These are phyloP conservation scores for Syndactyla subalaris DNA, from an alignment of 2,797 vertebrate genomes.

Conservation along the genomic window DNA sequence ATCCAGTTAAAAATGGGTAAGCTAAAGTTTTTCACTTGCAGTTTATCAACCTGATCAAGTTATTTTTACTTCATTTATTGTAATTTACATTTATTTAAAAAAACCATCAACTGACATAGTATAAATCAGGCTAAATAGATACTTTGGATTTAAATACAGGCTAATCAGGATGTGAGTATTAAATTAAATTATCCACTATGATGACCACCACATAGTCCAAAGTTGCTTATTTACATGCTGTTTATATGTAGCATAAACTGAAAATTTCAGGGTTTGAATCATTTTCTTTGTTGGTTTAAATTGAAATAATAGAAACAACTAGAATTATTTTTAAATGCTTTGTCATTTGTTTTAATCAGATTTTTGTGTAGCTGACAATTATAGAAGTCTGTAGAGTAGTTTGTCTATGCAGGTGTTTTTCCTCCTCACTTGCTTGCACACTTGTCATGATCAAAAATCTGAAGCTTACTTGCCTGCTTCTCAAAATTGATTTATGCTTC, in stretches of 20 bases:
- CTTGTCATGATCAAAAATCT: background rate
- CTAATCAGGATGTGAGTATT: background rate
- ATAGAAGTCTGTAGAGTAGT: background rate
- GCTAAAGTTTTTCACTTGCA: background rate
- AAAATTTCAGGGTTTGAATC: background rate
- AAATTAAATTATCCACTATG: background rate
- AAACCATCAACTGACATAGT: background rate
- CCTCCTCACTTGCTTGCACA: background rate
- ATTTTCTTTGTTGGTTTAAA: background rate
- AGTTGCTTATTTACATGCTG: background rate
- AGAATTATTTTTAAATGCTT: background rate
- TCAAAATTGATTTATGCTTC: background rate
- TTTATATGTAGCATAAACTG: background rate
- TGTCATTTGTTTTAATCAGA: background rate
- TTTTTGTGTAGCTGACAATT: background rate
- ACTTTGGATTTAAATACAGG: background rate
- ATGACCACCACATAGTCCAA: background rate
- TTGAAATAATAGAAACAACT: background rate
- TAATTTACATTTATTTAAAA: background rate
- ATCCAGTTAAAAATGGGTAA: background rate
- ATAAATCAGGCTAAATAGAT: background rate
- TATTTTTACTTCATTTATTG: background rate
- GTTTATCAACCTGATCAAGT: background rate
- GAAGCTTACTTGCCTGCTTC: background rate
- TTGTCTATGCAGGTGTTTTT: background rate